Conservation (phyloP, 2,797 vertebrate genomes). For the Alosa sapidissima region DNA sequence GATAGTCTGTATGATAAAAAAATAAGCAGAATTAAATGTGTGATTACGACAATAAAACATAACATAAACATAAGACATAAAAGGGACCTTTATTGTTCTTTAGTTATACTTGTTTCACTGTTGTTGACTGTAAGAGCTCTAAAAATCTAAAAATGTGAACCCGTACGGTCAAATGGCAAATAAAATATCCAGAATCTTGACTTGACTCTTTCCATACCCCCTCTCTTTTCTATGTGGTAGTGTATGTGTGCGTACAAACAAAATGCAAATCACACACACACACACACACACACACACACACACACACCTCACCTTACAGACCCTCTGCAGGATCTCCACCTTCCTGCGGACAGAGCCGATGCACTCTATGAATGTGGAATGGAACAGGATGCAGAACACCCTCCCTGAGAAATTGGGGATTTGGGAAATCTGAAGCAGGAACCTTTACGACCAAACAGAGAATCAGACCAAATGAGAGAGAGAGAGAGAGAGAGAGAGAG, state of each 20-base stretch:
- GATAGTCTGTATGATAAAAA: neutral
- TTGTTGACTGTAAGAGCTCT: too few relatives aligned
- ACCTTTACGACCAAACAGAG: conserved; percentile 70
- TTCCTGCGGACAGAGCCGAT: conserved; percentile 86
- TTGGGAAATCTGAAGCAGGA: conserved; percentile 90
- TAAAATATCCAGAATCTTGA: too few relatives aligned
- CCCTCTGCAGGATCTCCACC: conserved; percentile 87
- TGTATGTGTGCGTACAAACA: too few relatives aligned
- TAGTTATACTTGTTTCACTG: too few relatives aligned
- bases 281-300: too few relatives aligned
- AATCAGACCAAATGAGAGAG: neutral
- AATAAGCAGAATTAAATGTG: neutral
- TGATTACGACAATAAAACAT: neutral
- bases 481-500: neutral
- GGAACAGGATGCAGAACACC: conserved; percentile 96
- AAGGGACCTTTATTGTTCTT: neutral
- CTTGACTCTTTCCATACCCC: too few relatives aligned
- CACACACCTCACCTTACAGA: conserved; percentile 82
- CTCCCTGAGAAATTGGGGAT: conserved; percentile 95
- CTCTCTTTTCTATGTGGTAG: neutral
- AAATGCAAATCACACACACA: too few relatives aligned
- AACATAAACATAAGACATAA: too few relatives aligned
- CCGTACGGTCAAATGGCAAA: too few relatives aligned
- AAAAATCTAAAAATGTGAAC: too few relatives aligned
- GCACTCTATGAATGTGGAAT: conserved; percentile 91